Evolutionary conservation across 2,113 vertebrate genomes (phyloP), one percentile per base, ranked within the genome.

Genomic region (Ramphastos sulfuratus): DNA sequence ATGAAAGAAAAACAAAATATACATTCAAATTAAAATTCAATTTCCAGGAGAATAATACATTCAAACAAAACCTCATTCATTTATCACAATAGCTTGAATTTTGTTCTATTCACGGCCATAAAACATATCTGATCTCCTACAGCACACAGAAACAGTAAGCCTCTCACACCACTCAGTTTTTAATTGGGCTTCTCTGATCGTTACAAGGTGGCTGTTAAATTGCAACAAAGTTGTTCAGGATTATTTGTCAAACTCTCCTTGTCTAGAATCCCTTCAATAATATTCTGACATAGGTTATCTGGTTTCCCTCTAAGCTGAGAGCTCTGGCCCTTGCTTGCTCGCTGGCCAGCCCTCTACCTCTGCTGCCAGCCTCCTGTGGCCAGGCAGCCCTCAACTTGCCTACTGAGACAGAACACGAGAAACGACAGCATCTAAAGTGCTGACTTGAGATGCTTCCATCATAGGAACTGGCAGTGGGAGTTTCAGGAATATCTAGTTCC

Each of bases 361-460:
- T 39, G 33, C 24, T 12, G 66, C 30, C 1, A 2, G 60, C 60
- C 61, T 16, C 56, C 1, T 0, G 12, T 1, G 7, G 44, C 78
- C 69, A 4, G 39, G 17, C 3, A 0, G 63, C 59, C 74, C 75
- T 64, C 2, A 1, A 55, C 65, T 76, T 23, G 0, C 58, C 64
- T 12, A 3, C 4, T 1, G 52, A 37, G 61, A 85, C 76, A 80
- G 35, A 31, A 37, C 72, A 82, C 48, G 2, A 33, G 10, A 71
- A 87, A 14, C 1, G 17, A 12, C 3, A 88, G 92, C 92, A 94
- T 93, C 91, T 55, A 5, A 89, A 93, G 94, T 19, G 0, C 55
- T 60, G 84, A 23, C 87, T 77, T 87, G 60, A 93, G 92, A 92
- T 95, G 95, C 92, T 91, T 90, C 73, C 35, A n/a, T 59, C 93